Base-by-base conservation (phyloP, 2,797 vertebrate genomes). In the Chaetodon trifasciatus region DNA sequence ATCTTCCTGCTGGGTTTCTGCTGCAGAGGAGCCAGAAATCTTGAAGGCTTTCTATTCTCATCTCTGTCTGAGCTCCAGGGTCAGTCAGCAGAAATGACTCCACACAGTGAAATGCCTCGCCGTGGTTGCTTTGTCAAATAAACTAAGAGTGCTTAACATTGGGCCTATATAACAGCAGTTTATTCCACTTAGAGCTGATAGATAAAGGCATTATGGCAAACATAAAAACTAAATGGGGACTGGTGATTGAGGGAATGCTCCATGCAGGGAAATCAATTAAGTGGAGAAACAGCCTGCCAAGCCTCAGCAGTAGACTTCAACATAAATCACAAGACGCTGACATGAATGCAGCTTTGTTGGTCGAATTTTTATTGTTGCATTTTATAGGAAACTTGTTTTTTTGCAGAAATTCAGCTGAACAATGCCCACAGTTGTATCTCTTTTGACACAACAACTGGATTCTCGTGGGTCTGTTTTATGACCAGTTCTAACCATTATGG, bases 181-280 rank as follows among this genome's bases (percentile, higher is more conserved):
- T 60, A 56, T 70, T 82, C 44, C 46, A 53, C 77, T 75, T 78
- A 67, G 12, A 65, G 70, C 67, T 81, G 84, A 82, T 76, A 49
- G 71, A 85, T 88, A 35, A 74, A 42, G 35, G 58, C 70, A 74
- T 78, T 63, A 83, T 23, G 63, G 57, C 65, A 68, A 76, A 78
- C 76, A 66, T 84, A 85, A 70, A 78, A 88, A 85, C 55, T 67
- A 70, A 79, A 75, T 6, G 53, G 64, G 62, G 37, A 70, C 71
- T 55, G 65, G 63, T 60, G 76, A 82, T 86, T 74, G 79, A 82
- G 65, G 76, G 72, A 86, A 75, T 19, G 57, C 68, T 80, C 52
- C 72, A 68, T 81, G 67, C 53, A 70, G 87, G 55, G 62, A 88
- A 87, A 86, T 90, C 84, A 88, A 72, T 91, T 86, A 73, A 80